Conservation (phyloP, 2,888 invertebrate genomes). For the Tetragnatha montana region DNA sequence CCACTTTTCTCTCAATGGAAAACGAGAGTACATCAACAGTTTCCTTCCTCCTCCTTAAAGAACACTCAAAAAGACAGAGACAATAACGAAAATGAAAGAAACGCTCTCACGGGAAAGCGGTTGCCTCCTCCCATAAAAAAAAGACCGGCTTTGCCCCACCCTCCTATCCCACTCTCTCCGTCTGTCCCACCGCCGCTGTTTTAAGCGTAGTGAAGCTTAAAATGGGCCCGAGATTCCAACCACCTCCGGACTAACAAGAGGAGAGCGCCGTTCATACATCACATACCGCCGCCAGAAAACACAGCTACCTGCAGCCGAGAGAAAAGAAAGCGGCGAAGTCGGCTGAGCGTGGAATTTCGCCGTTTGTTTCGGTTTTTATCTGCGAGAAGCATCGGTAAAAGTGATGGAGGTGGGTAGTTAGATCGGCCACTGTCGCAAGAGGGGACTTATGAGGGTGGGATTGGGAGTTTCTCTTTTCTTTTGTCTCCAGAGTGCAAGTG, state of each 20-base stretch:
- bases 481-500: not conserved
- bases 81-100: conserved; percentile 1
- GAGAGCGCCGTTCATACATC: not conserved
- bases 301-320: not conserved
- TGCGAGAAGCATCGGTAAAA: not conserved
- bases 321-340: conserved; percentile 12
- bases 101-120: conserved; percentile 52
- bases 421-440: conserved; percentile 24
- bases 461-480: not conserved
- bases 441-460: not conserved
- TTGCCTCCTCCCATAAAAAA: conserved; percentile 1
- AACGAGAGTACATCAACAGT: not conserved
- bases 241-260: not conserved
- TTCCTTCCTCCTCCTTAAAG: not conserved
- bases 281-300: not conserved
- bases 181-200: not conserved
- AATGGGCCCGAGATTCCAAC: not conserved
- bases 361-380: conserved; percentile 7
- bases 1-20: not conserved
- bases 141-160: not conserved
- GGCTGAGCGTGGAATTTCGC: conserved; percentile 35
- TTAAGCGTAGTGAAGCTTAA: conserved; percentile 35
- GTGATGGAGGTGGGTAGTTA: conserved; percentile 5
- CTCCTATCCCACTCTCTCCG: not conserved
- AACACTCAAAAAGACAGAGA: not conserved